phyloP scores from a whole-genome alignment of 2,113 vertebrate genomes.

The Oreotrochilus melanogaster region DNA sequence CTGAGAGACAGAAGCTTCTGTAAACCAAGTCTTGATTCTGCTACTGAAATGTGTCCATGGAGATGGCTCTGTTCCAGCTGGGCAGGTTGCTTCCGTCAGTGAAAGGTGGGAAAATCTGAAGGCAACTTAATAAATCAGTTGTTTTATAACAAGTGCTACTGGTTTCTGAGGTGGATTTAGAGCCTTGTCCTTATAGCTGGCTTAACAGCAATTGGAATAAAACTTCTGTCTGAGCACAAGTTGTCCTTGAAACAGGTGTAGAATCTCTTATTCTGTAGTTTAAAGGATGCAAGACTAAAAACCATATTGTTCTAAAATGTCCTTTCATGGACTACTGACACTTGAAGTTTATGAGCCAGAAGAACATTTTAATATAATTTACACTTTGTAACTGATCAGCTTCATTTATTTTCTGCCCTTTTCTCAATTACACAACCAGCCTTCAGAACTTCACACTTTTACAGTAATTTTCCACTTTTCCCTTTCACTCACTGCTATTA shows the following conservation, averaged over 20 bases:
- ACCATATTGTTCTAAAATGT: not conserved
- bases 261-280: not conserved
- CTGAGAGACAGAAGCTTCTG: not conserved
- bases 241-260: not conserved
- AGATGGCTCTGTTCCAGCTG: not conserved
- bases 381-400: conserved; percentile 8
- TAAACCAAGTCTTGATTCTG: not conserved
- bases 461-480: not conserved
- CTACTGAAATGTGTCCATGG: not conserved
- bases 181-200: not conserved
- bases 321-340: not conserved
- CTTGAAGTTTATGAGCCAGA: not conserved
- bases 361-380: conserved; percentile 1
- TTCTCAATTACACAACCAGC: not conserved
- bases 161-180: not conserved
- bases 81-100: not conserved
- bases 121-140: not conserved
- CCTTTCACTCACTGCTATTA: not conserved
- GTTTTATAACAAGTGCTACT: not conserved
- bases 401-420: conserved; percentile 9
- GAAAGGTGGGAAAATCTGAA: not conserved
- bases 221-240: not conserved
- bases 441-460: not conserved
- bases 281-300: not conserved
- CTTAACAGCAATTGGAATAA: not conserved